A percentile compares a stretch with the other conserved stretches of the same genome.
phyloP scores from a whole-genome alignment of 2,888 invertebrate genomes.

The Octodonta nipae region DNA sequence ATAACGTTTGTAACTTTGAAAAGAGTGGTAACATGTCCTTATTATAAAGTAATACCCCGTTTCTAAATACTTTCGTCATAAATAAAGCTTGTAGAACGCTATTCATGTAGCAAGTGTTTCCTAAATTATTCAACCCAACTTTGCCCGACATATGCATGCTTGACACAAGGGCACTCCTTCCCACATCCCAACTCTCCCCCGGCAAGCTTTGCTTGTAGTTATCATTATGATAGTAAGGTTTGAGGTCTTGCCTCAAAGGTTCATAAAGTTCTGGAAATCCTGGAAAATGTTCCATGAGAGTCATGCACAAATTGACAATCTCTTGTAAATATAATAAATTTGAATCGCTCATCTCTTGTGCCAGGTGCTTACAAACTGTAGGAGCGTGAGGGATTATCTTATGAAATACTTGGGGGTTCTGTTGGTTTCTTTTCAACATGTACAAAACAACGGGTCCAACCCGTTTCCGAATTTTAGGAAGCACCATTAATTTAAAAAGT shows the following conservation, averaged over 20 bases:
- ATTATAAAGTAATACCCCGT: constrained; percentile 46
- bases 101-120: constrained; percentile 85
- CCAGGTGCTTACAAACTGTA: constrained; percentile 40
- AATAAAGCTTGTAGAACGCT: constrained; percentile 72
- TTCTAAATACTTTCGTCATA: constrained; percentile 67
- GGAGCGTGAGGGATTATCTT: constrained; percentile 36
- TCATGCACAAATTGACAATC: constrained; percentile 45
- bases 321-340: constrained; percentile 40
- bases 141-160: constrained; percentile 34
- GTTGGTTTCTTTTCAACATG: constrained; percentile 48
- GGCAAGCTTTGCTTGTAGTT: constrained; percentile 27
- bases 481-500: constrained; percentile 43
- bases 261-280: constrained; percentile 28
- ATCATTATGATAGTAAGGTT: constrained; percentile 24
- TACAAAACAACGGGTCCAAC: constrained; percentile 50
- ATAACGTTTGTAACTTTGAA: constrained; percentile 53
- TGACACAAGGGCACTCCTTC: constrained; percentile 21
- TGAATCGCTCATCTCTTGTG: constrained; percentile 43
- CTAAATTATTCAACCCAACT: constrained; percentile 68
- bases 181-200: constrained; percentile 33
- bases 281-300: constrained; percentile 40
- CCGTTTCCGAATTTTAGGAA: constrained; percentile 42
- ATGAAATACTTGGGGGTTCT: constrained; percentile 43
- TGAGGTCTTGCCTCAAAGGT: constrained; percentile 27
- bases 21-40: constrained; percentile 45